phyloP scores from a whole-genome alignment of 1,140 invertebrate species.

The Platyscapa corneri region DNA sequence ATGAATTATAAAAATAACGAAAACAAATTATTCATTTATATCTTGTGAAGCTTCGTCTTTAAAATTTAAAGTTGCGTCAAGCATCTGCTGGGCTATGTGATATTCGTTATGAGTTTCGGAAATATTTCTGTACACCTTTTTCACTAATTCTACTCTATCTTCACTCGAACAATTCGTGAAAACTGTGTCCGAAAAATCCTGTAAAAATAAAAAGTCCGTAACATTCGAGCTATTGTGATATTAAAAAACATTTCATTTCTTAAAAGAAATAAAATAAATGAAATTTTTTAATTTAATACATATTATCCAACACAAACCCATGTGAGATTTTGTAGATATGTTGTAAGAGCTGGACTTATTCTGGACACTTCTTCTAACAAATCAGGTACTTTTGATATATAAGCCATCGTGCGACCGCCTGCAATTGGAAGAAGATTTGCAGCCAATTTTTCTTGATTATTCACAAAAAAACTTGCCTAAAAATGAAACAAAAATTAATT shows the following conservation, averaged over 20 bases:
- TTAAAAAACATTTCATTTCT: neutral
- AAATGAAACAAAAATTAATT: slow-evolving; percentile 41
- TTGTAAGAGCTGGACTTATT: slow-evolving; percentile 80
- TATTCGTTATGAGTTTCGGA: slow-evolving; percentile 67
- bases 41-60: slow-evolving; percentile 54
- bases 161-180: slow-evolving; percentile 69
- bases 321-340: slow-evolving; percentile 80
- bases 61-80: slow-evolving; percentile 69
- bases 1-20: slow-evolving; percentile 17
- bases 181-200: slow-evolving; percentile 61
- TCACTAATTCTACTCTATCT: slow-evolving; percentile 67
- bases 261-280: too few species aligned
- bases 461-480: slow-evolving; percentile 79
- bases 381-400: slow-evolving; percentile 76
- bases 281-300: too few species aligned
- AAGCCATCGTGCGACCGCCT: slow-evolving; percentile 81
- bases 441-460: slow-evolving; percentile 79
- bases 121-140: slow-evolving; percentile 63
- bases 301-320: slow-evolving; percentile 74
- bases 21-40: slow-evolving; percentile 7
- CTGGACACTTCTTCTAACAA: slow-evolving; percentile 79
- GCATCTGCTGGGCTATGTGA: slow-evolving; percentile 67
- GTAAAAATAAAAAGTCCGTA: slow-evolving; percentile 36
- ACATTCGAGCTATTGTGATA: slow-evolving; percentile 7
- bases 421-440: slow-evolving; percentile 81